Evolutionary conservation across 1,140 invertebrate genomes (phyloP), one percentile per base, ranked within the genome.

Genomic region (Anoplophora glabripennis): DNA sequence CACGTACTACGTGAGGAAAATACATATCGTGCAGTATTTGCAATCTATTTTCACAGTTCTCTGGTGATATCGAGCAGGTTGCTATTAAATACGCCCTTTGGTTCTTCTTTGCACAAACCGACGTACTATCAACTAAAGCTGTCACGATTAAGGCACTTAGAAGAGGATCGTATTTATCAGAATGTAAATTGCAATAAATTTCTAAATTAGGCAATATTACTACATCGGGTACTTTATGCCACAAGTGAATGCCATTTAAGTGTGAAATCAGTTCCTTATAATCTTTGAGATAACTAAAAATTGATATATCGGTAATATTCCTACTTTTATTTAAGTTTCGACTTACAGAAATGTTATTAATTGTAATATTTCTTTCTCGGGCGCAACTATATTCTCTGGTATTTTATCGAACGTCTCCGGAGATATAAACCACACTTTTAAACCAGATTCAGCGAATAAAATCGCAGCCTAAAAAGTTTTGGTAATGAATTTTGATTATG

Each of bases 341-440:
- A 48, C 61, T 68, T 61, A 71, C 69, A 72, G 58, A 53, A 72
- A 72, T 3, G 66, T 70, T 46, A 71, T 71, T 14, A 71, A 54
- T 34, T 65, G 57, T 10, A 71, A 45, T 36, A 70, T 49, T 33
- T 69, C 63, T 40, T 66, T 68, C 28, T 60, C 64, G 1, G 71
- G 71, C 11, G 48, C 46, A 47, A 57, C 53, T 33, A 68, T 59
- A 44, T 63, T 54, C 37, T 59, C 21, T 18, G 71, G 71, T 3
- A 71, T 18, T 40, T 53, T 61, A 10, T 70, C 52, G 37, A 72
- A 48, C 4, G 57, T 45, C 49, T 67, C 9, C 15, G 58, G 52
- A 8, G 69, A 66, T 37, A 72, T 67, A 48, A 70, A 61, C 71
- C 71, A 72, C 8, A 72, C 65, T 37, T 40, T 53, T 34, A 53